Evolutionary conservation across 2,797 vertebrate genomes (phyloP).

Genomic region (Falco columbarius): DNA sequence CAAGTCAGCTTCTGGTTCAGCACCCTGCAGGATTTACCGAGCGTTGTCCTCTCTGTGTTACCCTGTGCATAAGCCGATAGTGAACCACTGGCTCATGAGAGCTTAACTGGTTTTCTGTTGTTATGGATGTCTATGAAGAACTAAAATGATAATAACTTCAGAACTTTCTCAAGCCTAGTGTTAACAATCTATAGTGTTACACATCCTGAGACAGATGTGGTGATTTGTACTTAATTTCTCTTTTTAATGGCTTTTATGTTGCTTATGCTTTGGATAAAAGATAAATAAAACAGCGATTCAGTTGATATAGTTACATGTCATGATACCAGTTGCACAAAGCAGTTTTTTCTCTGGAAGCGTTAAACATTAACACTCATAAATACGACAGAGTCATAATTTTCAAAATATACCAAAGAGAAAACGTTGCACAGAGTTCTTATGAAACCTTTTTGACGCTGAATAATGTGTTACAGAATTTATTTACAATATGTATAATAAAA

Average conservation of each 20-base stretch:
- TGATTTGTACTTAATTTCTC: not conserved
- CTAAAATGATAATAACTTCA: not conserved
- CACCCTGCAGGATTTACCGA: not conserved
- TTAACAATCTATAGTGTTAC: not conserved
- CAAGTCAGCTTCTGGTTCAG: not conserved
- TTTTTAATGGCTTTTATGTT: not conserved
- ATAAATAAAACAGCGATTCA: not conserved
- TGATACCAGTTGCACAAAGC: not conserved
- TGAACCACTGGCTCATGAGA: not conserved
- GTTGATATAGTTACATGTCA: not conserved
- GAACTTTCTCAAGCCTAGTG: not conserved
- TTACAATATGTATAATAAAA: slow-evolving; percentile 66
- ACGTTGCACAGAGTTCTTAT: not conserved
- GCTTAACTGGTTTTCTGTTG: not conserved
- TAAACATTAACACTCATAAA: not conserved
- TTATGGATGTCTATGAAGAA: not conserved
- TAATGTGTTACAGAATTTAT: slow-evolving; percentile 70
- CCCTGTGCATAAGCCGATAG: not conserved
- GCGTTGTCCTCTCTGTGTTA: not conserved
- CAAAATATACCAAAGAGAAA: not conserved
- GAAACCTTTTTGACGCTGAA: slow-evolving; percentile 16
- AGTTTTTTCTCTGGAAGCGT: not conserved
- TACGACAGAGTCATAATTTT: not conserved
- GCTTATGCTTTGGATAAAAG: not conserved
- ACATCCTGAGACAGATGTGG: not conserved